Base-by-base conservation (phyloP, 2,888 invertebrate species). In the Scaptodrosophila latifasciaeformis region DNA sequence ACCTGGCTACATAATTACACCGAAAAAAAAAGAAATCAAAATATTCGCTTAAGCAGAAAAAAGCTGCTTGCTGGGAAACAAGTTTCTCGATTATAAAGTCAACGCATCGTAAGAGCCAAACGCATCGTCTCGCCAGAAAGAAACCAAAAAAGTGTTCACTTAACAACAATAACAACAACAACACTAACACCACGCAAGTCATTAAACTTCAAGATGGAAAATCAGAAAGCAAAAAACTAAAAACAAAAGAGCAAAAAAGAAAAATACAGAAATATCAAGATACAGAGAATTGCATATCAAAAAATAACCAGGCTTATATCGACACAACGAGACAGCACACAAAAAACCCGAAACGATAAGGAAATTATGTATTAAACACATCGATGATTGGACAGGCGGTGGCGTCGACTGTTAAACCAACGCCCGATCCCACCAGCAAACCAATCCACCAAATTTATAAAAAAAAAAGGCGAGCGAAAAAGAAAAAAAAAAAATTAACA, bases 281-380 rank as follows among this genome's bases (percentile, higher is more conserved):
- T n/a, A 59, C 59, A 61, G 49, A 49, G 51, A 59, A 4, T 27
- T 4, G 19, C 5, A 17, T 24, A n/a, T 2, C 37, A 24, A 10
- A 45, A 42, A 50, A 55, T 31, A 31, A 34, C 29, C 9, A 50
- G 12, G 13, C 15, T 44, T 18, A 17, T n/a, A 43, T 29, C 10
- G 13, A 6, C 13, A 12, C 10, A 29, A 44, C 12, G 44, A 44
- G 12, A 30, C 17, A 15, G 29, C 3, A n/a, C 7, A 46, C 9
- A n/a, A 19, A 31, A 12, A 54, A 40, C 40, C 21, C 62, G 59
- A 48, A 54, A 52, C 65, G 78, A 78, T 78, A 74, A 75, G 79
- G 77, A 79, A 79, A 76, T 76, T 76, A 72, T 76, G 65, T 74
- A 75, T 71, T 74, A 79, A 70, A 77, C 62, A 78, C 75, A 77